These are phyloP conservation scores for Holotrichia oblita DNA, from an alignment of 1,140 invertebrate genomes.

Conservation along the genomic window DNA sequence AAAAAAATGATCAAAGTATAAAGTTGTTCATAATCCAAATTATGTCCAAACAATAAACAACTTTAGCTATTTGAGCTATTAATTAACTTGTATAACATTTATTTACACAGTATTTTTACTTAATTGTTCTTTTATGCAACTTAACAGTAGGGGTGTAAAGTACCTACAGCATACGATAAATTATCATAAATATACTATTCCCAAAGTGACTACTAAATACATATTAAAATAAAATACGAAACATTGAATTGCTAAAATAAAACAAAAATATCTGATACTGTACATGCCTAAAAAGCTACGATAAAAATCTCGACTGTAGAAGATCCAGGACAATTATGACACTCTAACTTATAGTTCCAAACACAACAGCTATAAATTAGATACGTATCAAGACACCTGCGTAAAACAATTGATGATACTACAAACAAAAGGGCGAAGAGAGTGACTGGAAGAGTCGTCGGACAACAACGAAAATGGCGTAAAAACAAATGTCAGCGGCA, in stretches of 20 bases:
- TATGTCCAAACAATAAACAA: no score
- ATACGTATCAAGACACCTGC: slow-evolving; percentile 55
- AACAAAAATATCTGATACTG: slow-evolving; percentile 4
- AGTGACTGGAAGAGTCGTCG: slow-evolving; percentile 28
- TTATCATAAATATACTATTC: not conserved
- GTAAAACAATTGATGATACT: slow-evolving; percentile 52
- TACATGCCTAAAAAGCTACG: slow-evolving; percentile 48
- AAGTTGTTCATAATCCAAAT: no score
- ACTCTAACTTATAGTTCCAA: slow-evolving; percentile 50
- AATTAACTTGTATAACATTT: no score
- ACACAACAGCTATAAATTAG: slow-evolving; percentile 52
- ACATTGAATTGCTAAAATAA: slow-evolving; percentile 27
- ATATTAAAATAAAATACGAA: not conserved
- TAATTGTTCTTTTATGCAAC: not conserved
- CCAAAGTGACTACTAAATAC: not conserved
- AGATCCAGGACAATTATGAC: slow-evolving; percentile 54
- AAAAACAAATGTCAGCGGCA: slow-evolving; percentile 54
- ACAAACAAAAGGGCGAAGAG: slow-evolving; percentile 49
- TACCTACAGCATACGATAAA: no score
- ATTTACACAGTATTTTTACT: not conserved
- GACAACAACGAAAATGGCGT: slow-evolving; percentile 49
- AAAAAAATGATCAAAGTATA: no score
- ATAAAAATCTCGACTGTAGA: slow-evolving; percentile 50
- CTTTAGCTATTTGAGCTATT: no score
- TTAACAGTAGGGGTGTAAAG: not conserved